These are phyloP conservation scores for Nannoperca australis DNA, from an alignment of 2,797 vertebrate species.

Conservation along the genomic window DNA sequence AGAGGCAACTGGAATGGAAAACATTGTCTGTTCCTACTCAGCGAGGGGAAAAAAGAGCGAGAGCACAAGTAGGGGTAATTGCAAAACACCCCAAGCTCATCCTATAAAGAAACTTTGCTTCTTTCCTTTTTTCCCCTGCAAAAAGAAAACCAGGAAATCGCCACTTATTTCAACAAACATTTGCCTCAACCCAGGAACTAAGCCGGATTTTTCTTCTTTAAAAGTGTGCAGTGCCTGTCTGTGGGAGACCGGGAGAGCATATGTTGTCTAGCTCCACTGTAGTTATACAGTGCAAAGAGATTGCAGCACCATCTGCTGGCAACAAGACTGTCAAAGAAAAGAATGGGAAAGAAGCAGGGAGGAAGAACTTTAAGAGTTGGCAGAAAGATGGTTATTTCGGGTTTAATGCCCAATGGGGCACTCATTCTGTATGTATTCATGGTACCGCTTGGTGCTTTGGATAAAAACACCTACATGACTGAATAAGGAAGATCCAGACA, in stretches of 20 bases:
- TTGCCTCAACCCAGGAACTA: constrained; percentile 88
- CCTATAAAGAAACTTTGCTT: constrained; percentile 71
- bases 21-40: constrained; percentile 77
- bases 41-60: constrained; percentile 53
- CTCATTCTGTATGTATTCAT: neutral
- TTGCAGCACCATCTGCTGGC: constrained; percentile 87
- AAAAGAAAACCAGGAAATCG: constrained; percentile 92
- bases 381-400: constrained; percentile 5
- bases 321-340: neutral
- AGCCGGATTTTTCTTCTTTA: constrained; percentile 67
- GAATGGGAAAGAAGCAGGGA: neutral
- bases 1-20: constrained; percentile 69
- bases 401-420: neutral
- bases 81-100: constrained; percentile 79
- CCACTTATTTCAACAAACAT: constrained; percentile 94
- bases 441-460: neutral
- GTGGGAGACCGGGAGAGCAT: constrained; percentile 55
- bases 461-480: constrained; percentile 7
- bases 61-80: constrained; percentile 68
- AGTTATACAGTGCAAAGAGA: constrained; percentile 74
- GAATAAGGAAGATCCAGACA: constrained; percentile 40
- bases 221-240: constrained; percentile 50
- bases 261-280: constrained; percentile 42
- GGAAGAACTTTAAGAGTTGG: constrained; percentile 25
- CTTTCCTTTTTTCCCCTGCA: constrained; percentile 48